Evolutionary conservation across 2,888 invertebrate species (phyloP), one percentile per base, ranked within the genome.

Genomic region (Frankliniella intonsa): DNA sequence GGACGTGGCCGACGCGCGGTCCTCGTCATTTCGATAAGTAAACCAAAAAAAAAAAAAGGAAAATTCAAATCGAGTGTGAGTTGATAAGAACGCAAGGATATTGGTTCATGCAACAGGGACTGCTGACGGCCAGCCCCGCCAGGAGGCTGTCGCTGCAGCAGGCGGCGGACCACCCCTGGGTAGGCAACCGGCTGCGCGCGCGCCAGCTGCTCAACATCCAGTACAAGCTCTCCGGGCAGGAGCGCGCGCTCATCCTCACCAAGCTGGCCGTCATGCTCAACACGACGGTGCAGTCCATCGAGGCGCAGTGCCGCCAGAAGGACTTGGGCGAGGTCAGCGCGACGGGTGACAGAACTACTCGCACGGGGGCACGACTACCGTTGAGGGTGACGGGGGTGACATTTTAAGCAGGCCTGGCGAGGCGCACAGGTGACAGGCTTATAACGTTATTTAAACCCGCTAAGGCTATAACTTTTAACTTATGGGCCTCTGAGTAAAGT

Each of bases 141-240:
- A 22, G 69, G 25, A 22, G 69, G 22, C 22, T 76, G 25, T 25
- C 69, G 25, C 69, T 76, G 69, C 69, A 76, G 69, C 69, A 76
- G 69, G 25, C 69, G 25, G 12, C 22, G 22, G 22, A 76, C 22
- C 69, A 76, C 69, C 69, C 69, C 22, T 76, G 69, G 69, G 69
- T 25, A 25, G 22, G 25, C 25, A 76, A 76, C 69, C 69, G 69
- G 22, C 69, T 76, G 69, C 69, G 69, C 69, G 69, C 25, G 8
- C 69, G 69, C 69, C 69, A 76, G 69, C n/a, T 76, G 69, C 22
- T 76, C 69, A 76, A 76, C 69, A 76, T 76, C 69, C 22, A 22
- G 22, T 76, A 76, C 69, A 76, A 25, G 69, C 69, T 76, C 22
- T 76, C 69, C 25, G 25, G 69, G 22, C 69, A 76, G 25, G 69